Base-by-base conservation (phyloP, 2,888 invertebrate genomes). In the Nipponacmea schrenckii region DNA sequence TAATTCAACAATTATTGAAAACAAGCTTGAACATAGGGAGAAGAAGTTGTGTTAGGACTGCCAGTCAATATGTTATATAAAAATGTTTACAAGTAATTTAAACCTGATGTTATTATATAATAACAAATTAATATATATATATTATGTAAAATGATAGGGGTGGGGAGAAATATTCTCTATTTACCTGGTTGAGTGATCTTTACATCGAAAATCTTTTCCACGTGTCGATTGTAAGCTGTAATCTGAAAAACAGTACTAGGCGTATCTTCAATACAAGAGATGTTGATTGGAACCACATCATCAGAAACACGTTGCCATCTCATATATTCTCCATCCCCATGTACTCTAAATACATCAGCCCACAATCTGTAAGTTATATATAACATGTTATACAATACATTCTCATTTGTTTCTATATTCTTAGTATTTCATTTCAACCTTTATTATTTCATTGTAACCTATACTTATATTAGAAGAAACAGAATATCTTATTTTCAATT, bases 281-380 rank as follows among this genome's bases (percentile, higher is more conserved):
- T 96, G 92, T 97, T 97, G 83, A 98, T 97, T 72, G 98, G 98
- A 82, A 98, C 98, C 90, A 98, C 93, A 91, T 98, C 98, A 90
- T 97, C 97, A 80, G 97, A 97, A 83, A 98, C 95, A 90, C 97
- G 96, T 91, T 96, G 96, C 97, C 98, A 98, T 74, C 84, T 84
- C 77, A 87, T 84, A 69, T 85, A 87, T 62, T 84, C 86, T 14
- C 84, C 91, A 95, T 96, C 95, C 69, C 96, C 95, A 83, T 96
- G 96, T 87, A 98, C 97, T 91, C 97, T 96, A 91, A 97, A 98
- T 86, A 98, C 97, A 91, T 98, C 98, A 82, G 97, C 98, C 98
- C 98, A 98, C 89, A 98, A 91, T 91, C 98, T 89, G 81, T 31
- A 78, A 79, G 20, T 10, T 64, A 75, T 26, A 74, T n/a, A 20